Conservation (phyloP, 2,113 vertebrate species). For the Camelus dromedarius region DNA sequence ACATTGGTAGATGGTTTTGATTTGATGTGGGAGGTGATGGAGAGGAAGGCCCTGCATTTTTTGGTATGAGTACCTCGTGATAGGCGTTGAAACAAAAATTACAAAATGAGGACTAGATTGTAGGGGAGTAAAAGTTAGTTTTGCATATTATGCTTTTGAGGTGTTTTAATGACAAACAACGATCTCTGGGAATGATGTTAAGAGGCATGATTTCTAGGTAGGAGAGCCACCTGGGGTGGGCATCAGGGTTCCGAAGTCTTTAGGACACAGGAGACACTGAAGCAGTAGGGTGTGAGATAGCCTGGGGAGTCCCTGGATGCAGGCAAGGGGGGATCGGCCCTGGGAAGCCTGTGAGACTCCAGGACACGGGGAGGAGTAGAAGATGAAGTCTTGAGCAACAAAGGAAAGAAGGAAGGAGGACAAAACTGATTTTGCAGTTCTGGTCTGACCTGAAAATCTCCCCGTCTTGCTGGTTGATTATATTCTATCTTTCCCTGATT, state of each 20-base stretch:
- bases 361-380: background rate
- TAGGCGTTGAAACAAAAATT: background rate
- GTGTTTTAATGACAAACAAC: background rate
- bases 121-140: background rate
- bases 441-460: background rate
- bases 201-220: background rate
- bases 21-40: background rate
- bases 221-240: background rate
- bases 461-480: background rate
- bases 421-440: background rate
- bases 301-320: no score
- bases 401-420: background rate
- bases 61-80: accelerated
- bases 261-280: background rate
- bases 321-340: background rate
- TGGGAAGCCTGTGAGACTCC: background rate
- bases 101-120: background rate
- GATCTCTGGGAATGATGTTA: background rate
- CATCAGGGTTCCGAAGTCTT: background rate
- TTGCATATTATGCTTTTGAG: background rate
- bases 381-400: background rate
- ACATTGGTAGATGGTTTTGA: background rate
- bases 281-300: background rate
- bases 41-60: background rate
- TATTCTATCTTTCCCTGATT: background rate